Conservation (phyloP, 1,140 invertebrate genomes). For the Drosophila kepulauana region DNA sequence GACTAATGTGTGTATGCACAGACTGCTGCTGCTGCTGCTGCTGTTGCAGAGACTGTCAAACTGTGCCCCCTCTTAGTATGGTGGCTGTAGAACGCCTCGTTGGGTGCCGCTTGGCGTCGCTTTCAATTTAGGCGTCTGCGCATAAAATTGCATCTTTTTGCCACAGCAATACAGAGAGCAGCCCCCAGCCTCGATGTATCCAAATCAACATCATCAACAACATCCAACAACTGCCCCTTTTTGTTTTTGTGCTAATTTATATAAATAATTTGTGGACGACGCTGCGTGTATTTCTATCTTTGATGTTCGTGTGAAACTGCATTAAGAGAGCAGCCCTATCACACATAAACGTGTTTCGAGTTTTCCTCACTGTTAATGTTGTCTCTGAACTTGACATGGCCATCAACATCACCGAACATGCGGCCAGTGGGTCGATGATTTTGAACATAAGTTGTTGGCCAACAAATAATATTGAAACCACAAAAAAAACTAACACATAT, state of each 20-base stretch:
- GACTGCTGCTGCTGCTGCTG: slow-evolving; percentile 18
- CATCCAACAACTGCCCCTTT: slow-evolving; percentile 36
- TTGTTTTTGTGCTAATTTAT: slow-evolving; percentile 77
- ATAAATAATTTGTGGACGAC: slow-evolving; percentile 63
- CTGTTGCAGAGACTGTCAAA: slow-evolving; percentile 57
- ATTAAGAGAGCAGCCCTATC: slow-evolving; percentile 14
- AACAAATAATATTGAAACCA: slow-evolving; percentile 20
- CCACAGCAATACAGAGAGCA: slow-evolving; percentile 5
- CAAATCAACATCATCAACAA: slow-evolving; percentile 32
- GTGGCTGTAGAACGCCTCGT: slow-evolving; percentile 67
- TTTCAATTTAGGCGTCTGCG: slow-evolving; percentile 83
- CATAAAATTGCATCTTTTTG: slow-evolving; percentile 78
- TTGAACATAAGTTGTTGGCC: slow-evolving; percentile 30
- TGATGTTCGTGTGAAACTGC: slow-evolving; percentile 53
- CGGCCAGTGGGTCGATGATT: slow-evolving; percentile 33
- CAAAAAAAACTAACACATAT: slow-evolving; percentile 15
- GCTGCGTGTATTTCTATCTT: slow-evolving; percentile 11
- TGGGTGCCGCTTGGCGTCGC: slow-evolving; percentile 73
- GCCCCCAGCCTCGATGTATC: slow-evolving; percentile 28
- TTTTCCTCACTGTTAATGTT: neutral
- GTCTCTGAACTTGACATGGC: slow-evolving; percentile 50
- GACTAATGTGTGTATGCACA: slow-evolving; percentile 15
- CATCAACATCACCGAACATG: neutral
- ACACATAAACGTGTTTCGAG: too few relatives aligned
- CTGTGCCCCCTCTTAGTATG: slow-evolving; percentile 48